Evolutionary conservation across 2,797 vertebrate genomes (phyloP).

Genomic region (Chrosomus eos): DNA sequence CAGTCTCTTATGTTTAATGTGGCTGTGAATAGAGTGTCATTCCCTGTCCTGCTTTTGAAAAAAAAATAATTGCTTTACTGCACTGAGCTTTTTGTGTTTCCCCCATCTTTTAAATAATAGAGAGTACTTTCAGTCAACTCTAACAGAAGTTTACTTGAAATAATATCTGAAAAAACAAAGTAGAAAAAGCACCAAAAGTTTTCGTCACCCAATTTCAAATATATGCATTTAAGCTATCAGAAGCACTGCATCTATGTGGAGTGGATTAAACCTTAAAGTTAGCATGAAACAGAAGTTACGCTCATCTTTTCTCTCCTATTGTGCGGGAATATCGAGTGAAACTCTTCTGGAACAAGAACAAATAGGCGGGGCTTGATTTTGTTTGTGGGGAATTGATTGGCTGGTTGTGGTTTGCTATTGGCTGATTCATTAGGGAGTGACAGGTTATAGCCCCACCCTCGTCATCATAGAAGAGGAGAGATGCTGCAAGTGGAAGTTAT

Average conservation of each 20-base stretch:
- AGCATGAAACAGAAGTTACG: not conserved
- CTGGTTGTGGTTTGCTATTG: not conserved
- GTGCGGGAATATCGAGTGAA: not conserved
- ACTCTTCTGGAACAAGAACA: not conserved
- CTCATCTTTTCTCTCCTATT: not conserved
- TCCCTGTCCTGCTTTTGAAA: constrained; percentile 65
- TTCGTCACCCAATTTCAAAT: not conserved
- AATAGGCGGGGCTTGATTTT: not conserved
- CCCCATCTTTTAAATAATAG: constrained; percentile 50
- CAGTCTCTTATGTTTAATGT: constrained; percentile 76
- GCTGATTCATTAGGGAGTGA: too few relatives aligned
- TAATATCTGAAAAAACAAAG: constrained; percentile 27
- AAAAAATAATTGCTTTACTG: constrained; percentile 64
- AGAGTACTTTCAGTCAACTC: constrained; percentile 47
- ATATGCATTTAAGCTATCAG: not conserved
- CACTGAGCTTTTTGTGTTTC: constrained; percentile 56
- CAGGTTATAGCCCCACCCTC: too few relatives aligned
- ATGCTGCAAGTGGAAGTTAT: too few relatives aligned
- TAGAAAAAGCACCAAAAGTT: not conserved
- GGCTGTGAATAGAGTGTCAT: constrained; percentile 73
- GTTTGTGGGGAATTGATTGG: not conserved
- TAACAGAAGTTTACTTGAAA: constrained; percentile 50
- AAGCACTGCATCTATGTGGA: not conserved
- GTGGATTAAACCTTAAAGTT: not conserved
- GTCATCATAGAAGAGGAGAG: too few relatives aligned